Evolutionary conservation across 1,140 invertebrate genomes (phyloP).

Genomic region (Thalassaphorura encarpata): DNA sequence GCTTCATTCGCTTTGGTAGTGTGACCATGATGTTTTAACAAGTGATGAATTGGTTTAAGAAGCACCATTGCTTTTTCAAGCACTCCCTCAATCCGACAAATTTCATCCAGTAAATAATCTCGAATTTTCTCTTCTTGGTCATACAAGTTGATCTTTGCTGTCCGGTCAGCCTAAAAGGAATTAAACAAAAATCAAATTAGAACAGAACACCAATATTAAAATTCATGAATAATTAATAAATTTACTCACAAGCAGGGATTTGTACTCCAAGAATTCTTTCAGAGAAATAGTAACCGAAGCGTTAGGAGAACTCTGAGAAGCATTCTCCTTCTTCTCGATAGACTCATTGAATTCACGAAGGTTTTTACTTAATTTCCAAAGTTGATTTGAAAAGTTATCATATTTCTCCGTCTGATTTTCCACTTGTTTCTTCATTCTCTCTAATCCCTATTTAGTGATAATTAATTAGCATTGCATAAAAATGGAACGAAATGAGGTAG

Average conservation of each 20-base stretch:
- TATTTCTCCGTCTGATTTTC: background rate
- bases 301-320: too few species aligned
- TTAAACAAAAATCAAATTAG: too few species aligned
- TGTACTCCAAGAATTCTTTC: too few species aligned
- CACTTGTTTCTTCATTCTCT: background rate
- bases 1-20: background rate
- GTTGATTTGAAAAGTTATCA: background rate
- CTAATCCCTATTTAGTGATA: background rate
- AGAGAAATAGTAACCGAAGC: too few species aligned
- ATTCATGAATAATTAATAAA: too few species aligned
- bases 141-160: background rate
- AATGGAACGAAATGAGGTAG: background rate
- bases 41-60: background rate
- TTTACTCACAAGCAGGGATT: too few species aligned
- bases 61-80: background rate
- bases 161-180: background rate
- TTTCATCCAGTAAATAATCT: background rate
- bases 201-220: too few species aligned
- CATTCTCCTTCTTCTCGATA: too few species aligned
- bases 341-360: too few species aligned
- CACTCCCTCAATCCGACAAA: background rate
- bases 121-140: background rate
- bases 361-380: too few species aligned
- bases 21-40: background rate
- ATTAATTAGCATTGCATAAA: background rate